A percentile compares a stretch with the other conserved stretches of the same genome.
These are phyloP conservation scores for Halesus radiatus DNA, from an alignment of 1,140 invertebrate genomes.

Conservation along the genomic window DNA sequence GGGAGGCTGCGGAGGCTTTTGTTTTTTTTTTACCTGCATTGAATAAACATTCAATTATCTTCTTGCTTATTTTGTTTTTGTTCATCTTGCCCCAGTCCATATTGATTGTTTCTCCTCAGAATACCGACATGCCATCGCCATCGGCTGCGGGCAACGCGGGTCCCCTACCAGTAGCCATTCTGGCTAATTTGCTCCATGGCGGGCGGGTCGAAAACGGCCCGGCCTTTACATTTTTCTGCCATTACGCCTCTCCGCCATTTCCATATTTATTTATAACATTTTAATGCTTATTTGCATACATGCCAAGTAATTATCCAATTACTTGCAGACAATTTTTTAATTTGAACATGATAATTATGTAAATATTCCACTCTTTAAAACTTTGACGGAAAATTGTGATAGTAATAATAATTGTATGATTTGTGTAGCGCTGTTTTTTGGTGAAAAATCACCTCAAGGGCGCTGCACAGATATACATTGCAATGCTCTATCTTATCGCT, in stretches of 20 bases:
- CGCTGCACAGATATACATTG: too few relatives aligned
- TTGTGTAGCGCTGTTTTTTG: too few relatives aligned
- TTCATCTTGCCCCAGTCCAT: neutral
- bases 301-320: too few relatives aligned
- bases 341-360: too few relatives aligned
- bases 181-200: neutral
- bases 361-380: too few relatives aligned
- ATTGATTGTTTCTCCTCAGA: neutral
- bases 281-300: too few relatives aligned
- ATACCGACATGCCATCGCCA: too few relatives aligned
- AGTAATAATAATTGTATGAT: too few relatives aligned
- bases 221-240: neutral
- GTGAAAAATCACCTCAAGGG: too few relatives aligned
- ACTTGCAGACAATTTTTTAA: too few relatives aligned
- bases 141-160: neutral
- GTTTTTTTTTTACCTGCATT: constrained; percentile 45
- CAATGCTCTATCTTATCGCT: too few relatives aligned
- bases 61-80: neutral
- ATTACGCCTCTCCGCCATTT: neutral
- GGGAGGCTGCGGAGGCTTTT: constrained; percentile 38
- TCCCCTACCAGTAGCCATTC: neutral
- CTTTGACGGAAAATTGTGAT: too few relatives aligned
- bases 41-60: constrained; percentile 57
- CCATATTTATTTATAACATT: neutral
- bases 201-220: neutral